Percentiles rank a stretch among this genome's conserved stretches.
Evolutionary conservation across 2,113 vertebrate genomes (phyloP).

Genomic region (Alligator sinensis): DNA sequence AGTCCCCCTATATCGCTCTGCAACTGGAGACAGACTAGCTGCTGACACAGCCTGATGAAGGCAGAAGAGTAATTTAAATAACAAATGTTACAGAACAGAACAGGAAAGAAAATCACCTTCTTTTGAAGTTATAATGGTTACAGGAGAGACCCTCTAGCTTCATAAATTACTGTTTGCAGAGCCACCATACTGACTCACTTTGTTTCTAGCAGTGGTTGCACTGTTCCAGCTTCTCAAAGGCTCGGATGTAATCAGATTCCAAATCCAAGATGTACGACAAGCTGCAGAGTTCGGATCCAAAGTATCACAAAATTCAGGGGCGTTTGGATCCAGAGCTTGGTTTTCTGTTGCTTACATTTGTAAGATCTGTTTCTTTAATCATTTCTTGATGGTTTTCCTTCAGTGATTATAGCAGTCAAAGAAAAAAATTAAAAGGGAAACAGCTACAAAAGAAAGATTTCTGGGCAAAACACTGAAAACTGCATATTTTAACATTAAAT

Average conservation of each 20-base stretch:
- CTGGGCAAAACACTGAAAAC: background rate
- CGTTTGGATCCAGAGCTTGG: background rate
- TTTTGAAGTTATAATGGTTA: background rate
- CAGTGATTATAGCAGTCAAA: background rate
- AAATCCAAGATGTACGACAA: background rate
- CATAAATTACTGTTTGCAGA: background rate
- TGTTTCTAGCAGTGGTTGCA: background rate
- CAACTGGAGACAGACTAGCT: background rate
- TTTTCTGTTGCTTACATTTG: background rate
- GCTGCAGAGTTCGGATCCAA: background rate
- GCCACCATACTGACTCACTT: background rate
- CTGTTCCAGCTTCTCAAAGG: background rate
- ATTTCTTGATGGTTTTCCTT: background rate
- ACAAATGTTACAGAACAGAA: background rate
- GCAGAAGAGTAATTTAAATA: background rate
- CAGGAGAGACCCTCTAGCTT: background rate
- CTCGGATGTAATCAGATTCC: background rate
- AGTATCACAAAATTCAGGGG: background rate
- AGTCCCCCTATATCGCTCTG: background rate
- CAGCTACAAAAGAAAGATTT: background rate
- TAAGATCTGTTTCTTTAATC: background rate
- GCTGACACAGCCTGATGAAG: background rate
- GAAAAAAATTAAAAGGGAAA: background rate
- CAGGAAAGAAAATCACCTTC: background rate
- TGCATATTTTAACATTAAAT: background rate